These are phyloP conservation scores for Eupeodes luniger DNA, from an alignment of 2,888 invertebrate species.

Conservation along the genomic window DNA sequence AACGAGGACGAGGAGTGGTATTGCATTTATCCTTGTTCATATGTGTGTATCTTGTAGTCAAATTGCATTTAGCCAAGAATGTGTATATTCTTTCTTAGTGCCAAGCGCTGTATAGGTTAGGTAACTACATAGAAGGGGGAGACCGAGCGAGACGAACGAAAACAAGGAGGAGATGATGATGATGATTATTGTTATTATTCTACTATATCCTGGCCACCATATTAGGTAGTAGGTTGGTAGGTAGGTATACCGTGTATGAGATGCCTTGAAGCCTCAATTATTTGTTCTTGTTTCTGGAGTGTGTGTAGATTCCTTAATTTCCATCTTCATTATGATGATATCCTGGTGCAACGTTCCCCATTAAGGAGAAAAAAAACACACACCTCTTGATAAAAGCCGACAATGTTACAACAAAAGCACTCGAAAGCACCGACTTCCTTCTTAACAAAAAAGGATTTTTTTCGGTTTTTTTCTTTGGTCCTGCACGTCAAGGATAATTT, in stretches of 20 bases:
- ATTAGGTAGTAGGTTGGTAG: neutral
- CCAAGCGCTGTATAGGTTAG: neutral
- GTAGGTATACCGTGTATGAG: neutral
- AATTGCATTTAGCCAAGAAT: conserved; percentile 52
- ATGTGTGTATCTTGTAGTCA: conserved; percentile 54
- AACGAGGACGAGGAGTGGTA: conserved; percentile 4
- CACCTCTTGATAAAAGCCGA: conserved; percentile 38
- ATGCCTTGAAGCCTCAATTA: conserved; percentile 68
- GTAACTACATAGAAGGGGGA: neutral
- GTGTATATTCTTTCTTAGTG: conserved; percentile 27
- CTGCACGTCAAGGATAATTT: conserved; percentile 53
- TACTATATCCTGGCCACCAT: conserved; percentile 65
- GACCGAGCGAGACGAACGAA: conserved; percentile 7
- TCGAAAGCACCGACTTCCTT: conserved; percentile 52
- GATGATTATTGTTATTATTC: conserved; percentile 63
- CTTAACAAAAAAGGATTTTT: conserved; percentile 35
- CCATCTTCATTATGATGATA: conserved; percentile 67
- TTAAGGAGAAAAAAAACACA: neutral
- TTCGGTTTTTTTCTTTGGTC: neutral
- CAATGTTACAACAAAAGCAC: conserved; percentile 46
- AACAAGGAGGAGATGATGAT: conserved; percentile 44
- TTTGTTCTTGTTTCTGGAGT: conserved; percentile 72
- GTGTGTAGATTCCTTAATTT: conserved; percentile 75
- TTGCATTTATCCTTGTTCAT: conserved; percentile 47
- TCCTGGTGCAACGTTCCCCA: conserved; percentile 42